Base-by-base conservation (phyloP, 1,140 invertebrate species). In the Proctacanthus coquilletti region DNA sequence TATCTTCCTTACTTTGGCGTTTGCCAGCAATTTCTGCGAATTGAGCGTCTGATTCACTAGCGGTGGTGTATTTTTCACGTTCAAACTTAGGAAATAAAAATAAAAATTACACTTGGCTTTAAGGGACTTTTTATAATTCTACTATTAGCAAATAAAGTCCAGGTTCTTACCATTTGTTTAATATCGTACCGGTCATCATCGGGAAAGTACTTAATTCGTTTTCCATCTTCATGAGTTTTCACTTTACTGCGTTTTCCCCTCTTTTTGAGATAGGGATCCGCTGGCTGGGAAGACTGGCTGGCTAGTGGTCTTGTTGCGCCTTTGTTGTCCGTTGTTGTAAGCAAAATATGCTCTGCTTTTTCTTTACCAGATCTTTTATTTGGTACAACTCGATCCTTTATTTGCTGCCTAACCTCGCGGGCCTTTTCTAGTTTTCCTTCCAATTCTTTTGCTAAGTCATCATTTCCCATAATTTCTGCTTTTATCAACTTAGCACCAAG, bases 141-240 rank as follows among this genome's bases (percentile, higher is more conserved):
- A 4, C 11, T n/a, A 34, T 5, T 11, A 1, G n/a, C 4, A 17
- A 11, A 23, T 13, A 8, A 25, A 17, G 37, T 40, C 8, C 23
- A 17, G 18, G 6, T 45, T 50, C 59, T 65, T 68, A 85, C 83
- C 80, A 95, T 82, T 55, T 86, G 69, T 57, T 83, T 72, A 10
- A 95, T 70, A 29, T 81, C 77, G 63, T 84, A 80, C 59, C 80
- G 80, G 53, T 93, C 85, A 69, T 94, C 88, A 65, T 94, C 86
- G 1, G 79, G 72, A 68, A 89, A 94, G 63, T 93, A 92, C 39
- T 77, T 71, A 11, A 76, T 65, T 46, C 87, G 69, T 52, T 87
- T 65, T 2, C 80, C 79, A 41, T 63, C 64, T 33, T 68, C 58
- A 52, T 93, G 82, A 8, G 86, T 93, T 41, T 77, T 71, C 21